Conservation (phyloP, 2,888 invertebrate species). For the Tenthredo mesomela region DNA sequence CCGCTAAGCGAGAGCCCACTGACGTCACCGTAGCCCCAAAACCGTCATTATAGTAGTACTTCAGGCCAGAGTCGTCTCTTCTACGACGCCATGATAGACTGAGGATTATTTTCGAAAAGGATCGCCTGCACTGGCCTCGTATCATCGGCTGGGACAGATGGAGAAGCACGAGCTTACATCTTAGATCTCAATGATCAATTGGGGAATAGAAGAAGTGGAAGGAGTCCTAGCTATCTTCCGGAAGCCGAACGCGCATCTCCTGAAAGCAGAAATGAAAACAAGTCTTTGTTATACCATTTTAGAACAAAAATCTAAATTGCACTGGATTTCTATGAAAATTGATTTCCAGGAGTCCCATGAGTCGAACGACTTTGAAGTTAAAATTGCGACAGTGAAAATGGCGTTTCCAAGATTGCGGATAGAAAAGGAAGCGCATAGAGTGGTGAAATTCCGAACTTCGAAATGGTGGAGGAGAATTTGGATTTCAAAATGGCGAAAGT, state of each 20-base stretch:
- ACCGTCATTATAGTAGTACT: slow-evolving; percentile 28
- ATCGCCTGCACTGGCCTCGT: background rate
- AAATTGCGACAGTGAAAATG: background rate
- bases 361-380: background rate
- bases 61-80: background rate
- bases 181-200: background rate
- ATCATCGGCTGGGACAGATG: slow-evolving; percentile 19
- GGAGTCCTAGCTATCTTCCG: background rate
- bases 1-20: slow-evolving; percentile 43
- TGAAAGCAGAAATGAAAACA: background rate
- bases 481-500: background rate
- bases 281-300: background rate
- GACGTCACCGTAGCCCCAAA: slow-evolving; percentile 47
- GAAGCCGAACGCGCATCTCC: background rate
- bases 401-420: background rate
- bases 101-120: background rate
- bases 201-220: background rate
- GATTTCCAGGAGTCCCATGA: background rate
- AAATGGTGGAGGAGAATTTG: background rate
- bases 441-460: background rate
- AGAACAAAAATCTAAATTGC: background rate
- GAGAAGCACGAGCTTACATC: background rate
- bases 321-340: background rate
- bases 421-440: background rate
- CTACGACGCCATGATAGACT: slow-evolving; percentile 27